A percentile compares a stretch with the other conserved stretches of the same genome.
These are phyloP conservation scores for Hyperopisus bebe DNA, from an alignment of 2,113 vertebrate species.

Conservation along the genomic window DNA sequence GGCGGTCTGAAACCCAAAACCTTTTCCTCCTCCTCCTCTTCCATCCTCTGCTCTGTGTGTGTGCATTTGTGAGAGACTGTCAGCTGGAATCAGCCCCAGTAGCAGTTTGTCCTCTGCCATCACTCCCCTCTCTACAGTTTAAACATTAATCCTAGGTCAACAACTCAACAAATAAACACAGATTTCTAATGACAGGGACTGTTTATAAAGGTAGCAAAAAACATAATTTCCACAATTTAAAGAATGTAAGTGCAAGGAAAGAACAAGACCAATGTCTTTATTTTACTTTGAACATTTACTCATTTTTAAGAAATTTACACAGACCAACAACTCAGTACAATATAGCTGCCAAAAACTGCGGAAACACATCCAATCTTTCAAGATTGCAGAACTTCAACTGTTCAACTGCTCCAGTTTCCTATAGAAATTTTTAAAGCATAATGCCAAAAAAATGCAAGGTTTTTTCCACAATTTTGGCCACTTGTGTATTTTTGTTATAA, in stretches of 20 bases:
- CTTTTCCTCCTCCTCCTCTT: conserved; percentile 42
- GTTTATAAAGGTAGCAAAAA: not conserved
- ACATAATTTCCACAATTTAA: not conserved
- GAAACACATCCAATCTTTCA: not conserved
- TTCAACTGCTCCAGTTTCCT: not conserved
- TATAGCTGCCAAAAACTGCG: not conserved
- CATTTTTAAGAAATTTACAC: not conserved
- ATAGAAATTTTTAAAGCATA: not conserved
- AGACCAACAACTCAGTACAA: not conserved
- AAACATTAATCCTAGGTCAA: not conserved
- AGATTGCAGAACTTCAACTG: not conserved
- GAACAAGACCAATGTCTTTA: not conserved
- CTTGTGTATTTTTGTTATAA: not conserved
- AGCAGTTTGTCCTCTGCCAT: not conserved
- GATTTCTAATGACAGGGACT: not conserved
- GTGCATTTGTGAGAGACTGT: not conserved
- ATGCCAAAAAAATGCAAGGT: not conserved
- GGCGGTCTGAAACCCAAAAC: conserved; percentile 46
- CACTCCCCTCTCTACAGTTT: not conserved
- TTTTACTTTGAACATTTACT: not conserved
- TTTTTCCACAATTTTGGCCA: not conserved
- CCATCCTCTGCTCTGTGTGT: not conserved
- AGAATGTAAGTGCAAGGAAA: not conserved
- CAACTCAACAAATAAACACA: not conserved
- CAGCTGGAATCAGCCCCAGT: not conserved